phyloP scores from a whole-genome alignment of 2,113 vertebrate species.

The Balaenoptera acutorostrata region DNA sequence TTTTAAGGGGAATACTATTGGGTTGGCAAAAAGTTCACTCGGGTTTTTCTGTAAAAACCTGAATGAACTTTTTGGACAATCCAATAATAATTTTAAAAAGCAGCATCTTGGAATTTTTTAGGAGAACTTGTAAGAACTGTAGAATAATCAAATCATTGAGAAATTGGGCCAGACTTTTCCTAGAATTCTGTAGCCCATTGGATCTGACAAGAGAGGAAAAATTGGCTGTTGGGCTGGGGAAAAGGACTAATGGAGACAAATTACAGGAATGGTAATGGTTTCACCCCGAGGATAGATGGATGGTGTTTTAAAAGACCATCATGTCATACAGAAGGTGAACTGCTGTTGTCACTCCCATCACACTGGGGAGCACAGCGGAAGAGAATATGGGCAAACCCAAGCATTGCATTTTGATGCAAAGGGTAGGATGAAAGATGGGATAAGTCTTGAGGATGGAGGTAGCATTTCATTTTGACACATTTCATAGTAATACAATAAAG shows the following conservation, averaged over 20 bases:
- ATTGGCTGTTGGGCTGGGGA: not conserved
- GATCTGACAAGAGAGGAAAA: slow-evolving; percentile 21
- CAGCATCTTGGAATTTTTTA: slow-evolving; percentile 1
- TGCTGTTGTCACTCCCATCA: not conserved
- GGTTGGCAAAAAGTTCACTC: too few species aligned
- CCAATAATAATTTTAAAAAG: not conserved
- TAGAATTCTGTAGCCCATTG: not conserved
- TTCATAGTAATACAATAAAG: slow-evolving; percentile 10
- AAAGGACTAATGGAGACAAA: slow-evolving; percentile 11
- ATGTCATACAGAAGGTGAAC: not conserved
- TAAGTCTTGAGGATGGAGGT: not conserved
- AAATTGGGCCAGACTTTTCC: not conserved
- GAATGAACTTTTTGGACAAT: too few species aligned
- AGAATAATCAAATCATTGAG: slow-evolving; percentile 10
- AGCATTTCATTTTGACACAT: not conserved
- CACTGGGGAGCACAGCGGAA: not conserved
- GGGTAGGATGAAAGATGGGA: not conserved
- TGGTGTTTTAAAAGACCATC: not conserved
- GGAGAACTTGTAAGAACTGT: slow-evolving; percentile 5
- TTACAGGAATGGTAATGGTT: not conserved
- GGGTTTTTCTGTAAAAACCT: too few species aligned
- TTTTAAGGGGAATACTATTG: not conserved
- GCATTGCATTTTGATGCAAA: not conserved
- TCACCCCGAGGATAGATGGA: not conserved
- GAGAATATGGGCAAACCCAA: not conserved